Evolutionary conservation across 2,888 invertebrate species (phyloP), one percentile per base, ranked within the genome.

Genomic region (Drosophila cracens): DNA sequence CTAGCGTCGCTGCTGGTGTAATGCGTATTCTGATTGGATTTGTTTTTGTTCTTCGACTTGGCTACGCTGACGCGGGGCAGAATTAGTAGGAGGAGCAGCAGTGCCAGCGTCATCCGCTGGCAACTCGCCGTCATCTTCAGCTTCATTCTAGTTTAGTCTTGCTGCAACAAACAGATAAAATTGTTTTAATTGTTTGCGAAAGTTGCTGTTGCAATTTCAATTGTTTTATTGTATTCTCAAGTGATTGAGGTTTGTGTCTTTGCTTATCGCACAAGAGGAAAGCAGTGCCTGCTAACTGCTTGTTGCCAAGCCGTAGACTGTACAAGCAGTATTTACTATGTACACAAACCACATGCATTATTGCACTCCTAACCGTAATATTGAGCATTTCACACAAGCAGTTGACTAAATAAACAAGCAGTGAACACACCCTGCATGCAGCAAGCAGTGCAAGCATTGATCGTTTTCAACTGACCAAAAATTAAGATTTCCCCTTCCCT

Each of bases 11-110:
- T 58, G 43, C 86, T 86, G 33, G 70, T 59, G 33, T 87, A 79
- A 38, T 85, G 84, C 1, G 82, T 40, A 25, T 80, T 87, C 70
- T 79, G 80, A 51, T 76, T 77, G 51, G 90, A 88, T 64, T 85
- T 85, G 58, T 84, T 85, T 36, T 90, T 85, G 40, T 77, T 87
- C 38, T 86, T 83, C 4, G 87, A 81, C 46, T 87, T 96, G 98
- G 84, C 87, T 65, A 68, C 43, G 38, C 70, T 69, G 18, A 33
- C 53, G 25, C 8, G 53, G 7, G 66, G 87, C 79, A 74, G 59
- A 13, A 80, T 65, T 27, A 83, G 63, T 58, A 87, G 65, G 43
- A 80, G 58, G 36, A 83, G 53, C 59, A 81, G 25, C 72, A 80
- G 65, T 33, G 67, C 69, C 62, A 70, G 52, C 70, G 52, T 33